Evolutionary conservation across 2,113 vertebrate genomes (phyloP), one percentile per base, ranked within the genome.

Genomic region (Microtus montanus): DNA sequence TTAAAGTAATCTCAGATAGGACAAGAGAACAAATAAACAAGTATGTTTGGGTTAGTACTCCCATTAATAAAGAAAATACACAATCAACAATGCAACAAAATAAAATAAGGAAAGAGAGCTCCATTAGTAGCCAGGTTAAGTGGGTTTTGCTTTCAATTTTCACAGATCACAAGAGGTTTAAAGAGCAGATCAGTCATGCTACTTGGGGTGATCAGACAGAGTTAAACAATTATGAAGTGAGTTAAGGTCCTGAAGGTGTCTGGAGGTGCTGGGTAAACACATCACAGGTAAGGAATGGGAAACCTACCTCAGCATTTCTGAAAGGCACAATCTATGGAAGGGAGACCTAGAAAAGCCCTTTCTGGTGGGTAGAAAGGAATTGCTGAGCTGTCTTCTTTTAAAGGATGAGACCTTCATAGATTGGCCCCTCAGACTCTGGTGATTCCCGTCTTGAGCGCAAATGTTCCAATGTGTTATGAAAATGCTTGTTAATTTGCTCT

Each of bases 401-500:
- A 95, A 98, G 98, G 77, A 97, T 82, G 97, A 99, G 99, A 97
- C 99, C 99, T 98, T 99, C 99, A 61, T 99, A 99, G 95, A 99
- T 99, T 17, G 99, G 99, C 66, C 99, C 99, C 97, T 99, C 99
- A 0, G 99, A 99, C 95, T 99, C 99, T 0, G 99, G 99, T 1
- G 99, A 99, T 77, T 99, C 99, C 95, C 99, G 99, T 98, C 99
- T 98, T 98, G 99, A 98, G 87, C 99, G 99, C 96, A 99, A 99
- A 93, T 99, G 99, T 97, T 99, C 99, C 99, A 99, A 98, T 49
- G 99, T 99, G 97, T 99, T 99, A 96, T 99, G 99, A 98, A 99
- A 99, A 97, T 99, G 99, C 99, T 99, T 99, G 99, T 99, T 99
- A 97, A 99, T 99, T 98, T 99, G 99, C 98, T 99, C 99, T 0